Base-by-base conservation (phyloP, 2,888 invertebrate species). In the Drymonia ruficornis region DNA sequence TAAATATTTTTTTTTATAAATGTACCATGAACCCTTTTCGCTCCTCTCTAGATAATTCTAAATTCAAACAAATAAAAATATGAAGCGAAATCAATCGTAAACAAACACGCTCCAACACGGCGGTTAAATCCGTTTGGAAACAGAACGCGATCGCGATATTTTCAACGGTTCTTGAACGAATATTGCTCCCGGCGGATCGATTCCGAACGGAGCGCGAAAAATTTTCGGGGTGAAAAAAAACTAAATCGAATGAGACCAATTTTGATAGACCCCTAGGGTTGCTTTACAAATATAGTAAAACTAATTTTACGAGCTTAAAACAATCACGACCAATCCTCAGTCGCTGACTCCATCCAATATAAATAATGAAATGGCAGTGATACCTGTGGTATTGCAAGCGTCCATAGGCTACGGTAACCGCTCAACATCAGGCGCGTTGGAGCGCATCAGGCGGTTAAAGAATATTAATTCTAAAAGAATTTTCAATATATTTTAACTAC, bases 141-240 rank as follows among this genome's bases (percentile, higher is more conserved):
- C 78, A 78, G 74, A 74, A 76, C 76, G 76, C 76, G 45, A 55
- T 68, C 72, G 56, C 64, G 72, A 84, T 86, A 85, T 84, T 86
- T 84, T 78, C 78, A 74, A 71, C 75, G 70, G 76, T 76, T 80
- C 78, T 76, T 74, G 75, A 82, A 76, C 78, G 74, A 76, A 74
- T 76, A 86, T 70, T 72, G 70, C 74, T 79, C 85, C 85, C 86
- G 66, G 63, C 69, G 82, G 86, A 74, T 80, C 83, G 71, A 82
- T 86, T 80, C 48, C 52, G 55, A 58, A 58, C 56, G 72, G 48
- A 69, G 63, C 56, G 72, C 73, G 66, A 72, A 79, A 78, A 74
- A 78, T 78, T 79, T 78, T 78, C 61, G 65, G 59, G 46, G 29
- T 8, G 40, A 70, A 74, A 79, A 77, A 75, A 77, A 73, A 70